Percentiles rank a stretch among this genome's conserved stretches.
Conservation (phyloP, 2,888 invertebrate genomes). For the Ceriagrion tenellum region DNA sequence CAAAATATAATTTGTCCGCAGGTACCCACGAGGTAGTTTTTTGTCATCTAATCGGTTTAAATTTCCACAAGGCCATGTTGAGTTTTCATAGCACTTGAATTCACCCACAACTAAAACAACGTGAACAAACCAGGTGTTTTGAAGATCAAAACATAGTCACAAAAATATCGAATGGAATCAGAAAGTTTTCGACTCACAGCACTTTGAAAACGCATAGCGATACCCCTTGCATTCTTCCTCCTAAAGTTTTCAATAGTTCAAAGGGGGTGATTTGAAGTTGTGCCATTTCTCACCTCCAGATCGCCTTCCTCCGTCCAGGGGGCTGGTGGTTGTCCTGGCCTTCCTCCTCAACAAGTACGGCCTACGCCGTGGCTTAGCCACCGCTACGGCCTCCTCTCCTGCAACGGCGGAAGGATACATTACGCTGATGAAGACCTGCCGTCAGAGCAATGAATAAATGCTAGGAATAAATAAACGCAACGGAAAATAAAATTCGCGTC, state of each 20-base stretch:
- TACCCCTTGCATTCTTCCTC: not conserved
- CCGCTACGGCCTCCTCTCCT: slow-evolving; percentile 78
- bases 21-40: no score
- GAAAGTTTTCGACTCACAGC: not conserved
- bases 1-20: no score
- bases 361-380: slow-evolving; percentile 87
- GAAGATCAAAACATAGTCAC: no score
- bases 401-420: slow-evolving; percentile 72
- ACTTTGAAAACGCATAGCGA: not conserved
- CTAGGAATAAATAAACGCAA: slow-evolving; percentile 56
- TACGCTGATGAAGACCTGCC: slow-evolving; percentile 64
- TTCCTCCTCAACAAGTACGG: slow-evolving; percentile 91
- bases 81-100: no score
- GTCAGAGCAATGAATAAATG: slow-evolving; percentile 61
- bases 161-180: no score
- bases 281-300: slow-evolving; percentile 82
- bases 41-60: no score
- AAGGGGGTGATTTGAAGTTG: not conserved
- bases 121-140: no score
- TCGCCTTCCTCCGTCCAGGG: slow-evolving; percentile 87
- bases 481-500: not conserved
- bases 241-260: not conserved
- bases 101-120: no score
- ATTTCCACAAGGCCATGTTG: no score
- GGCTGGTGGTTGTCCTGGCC: slow-evolving; percentile 89